Evolutionary conservation across 2,888 invertebrate species (phyloP).

Genomic region (Bombylius discolor): DNA sequence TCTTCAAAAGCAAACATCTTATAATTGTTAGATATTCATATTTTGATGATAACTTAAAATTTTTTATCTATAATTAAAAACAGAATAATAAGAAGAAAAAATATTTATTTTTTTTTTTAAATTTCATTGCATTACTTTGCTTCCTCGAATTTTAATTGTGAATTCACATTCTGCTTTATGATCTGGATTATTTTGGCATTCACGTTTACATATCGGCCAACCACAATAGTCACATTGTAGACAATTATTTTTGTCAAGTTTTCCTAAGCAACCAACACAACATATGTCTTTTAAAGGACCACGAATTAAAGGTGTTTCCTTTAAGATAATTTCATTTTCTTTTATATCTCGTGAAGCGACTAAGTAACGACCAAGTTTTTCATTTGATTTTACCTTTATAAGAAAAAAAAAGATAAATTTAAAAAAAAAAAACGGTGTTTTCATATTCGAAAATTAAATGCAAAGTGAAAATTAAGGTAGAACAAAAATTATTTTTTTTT

Average conservation of each 20-base stretch:
- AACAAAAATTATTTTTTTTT: too few relatives aligned
- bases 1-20: slow-evolving; percentile 56
- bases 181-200: slow-evolving; percentile 46
- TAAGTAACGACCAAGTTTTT: slow-evolving; percentile 52
- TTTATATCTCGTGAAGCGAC: slow-evolving; percentile 56
- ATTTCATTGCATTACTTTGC: slow-evolving; percentile 40
- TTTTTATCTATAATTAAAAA: slow-evolving; percentile 40
- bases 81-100: neutral
- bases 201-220: slow-evolving; percentile 64
- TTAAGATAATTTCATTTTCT: slow-evolving; percentile 57
- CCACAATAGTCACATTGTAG: slow-evolving; percentile 53
- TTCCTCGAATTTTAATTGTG: slow-evolving; percentile 44
- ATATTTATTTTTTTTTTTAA: too few relatives aligned
- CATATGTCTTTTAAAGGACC: slow-evolving; percentile 53
- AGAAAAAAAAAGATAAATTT: too few relatives aligned
- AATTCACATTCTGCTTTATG: slow-evolving; percentile 61
- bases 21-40: slow-evolving; percentile 62
- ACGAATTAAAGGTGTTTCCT: slow-evolving; percentile 53
- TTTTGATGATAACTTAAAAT: slow-evolving; percentile 49
- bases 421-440: too few relatives aligned
- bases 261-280: slow-evolving; percentile 31
- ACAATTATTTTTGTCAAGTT: slow-evolving; percentile 38
- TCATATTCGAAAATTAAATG: too few relatives aligned
- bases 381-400: slow-evolving; percentile 43
- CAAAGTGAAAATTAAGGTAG: too few relatives aligned